Base-by-base conservation (phyloP, 2,888 invertebrate species). In the Galeopsomyia nigrocyanea region DNA sequence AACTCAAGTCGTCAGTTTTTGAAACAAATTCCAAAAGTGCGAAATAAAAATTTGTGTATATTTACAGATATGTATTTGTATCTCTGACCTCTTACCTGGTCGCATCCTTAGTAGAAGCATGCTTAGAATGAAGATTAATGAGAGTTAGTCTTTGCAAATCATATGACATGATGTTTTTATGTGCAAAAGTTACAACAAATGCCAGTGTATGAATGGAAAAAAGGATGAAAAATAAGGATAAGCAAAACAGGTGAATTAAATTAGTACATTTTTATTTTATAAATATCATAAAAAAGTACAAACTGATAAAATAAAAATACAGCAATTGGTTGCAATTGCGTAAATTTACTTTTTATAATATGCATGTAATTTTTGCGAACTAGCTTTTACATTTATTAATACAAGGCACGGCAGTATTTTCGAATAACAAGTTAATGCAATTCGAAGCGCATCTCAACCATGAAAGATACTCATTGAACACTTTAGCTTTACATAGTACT, bases 31-130 rank as follows among this genome's bases (percentile, higher is more conserved):
- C n/a, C 39, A 31, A 31, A 31, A 31, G 7, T 31, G 31, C 3
- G 7, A 31, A 31, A 31, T 7, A 31, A 31, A 31, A 7, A 5
- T 31, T 3, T 31, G 7, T 31, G 31, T 7, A 31, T 31, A 31
- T 5, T 31, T 31, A 31, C 31, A 31, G 31, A 7, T 31, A 31
- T 7, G 31, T 31, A 31, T 31, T 31, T 31, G n/a, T n/a, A n/a
- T n/a, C n/a, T 55, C 14, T 31, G 21, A 60, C 17, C 21, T 69
- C 75, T 80, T 79, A 78, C 78, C 79, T 79, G 21, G 68, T 69
- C 60, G 64, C 21, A 66, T 77, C 77, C 77, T 77, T 78, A 76
- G 60, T 75, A 78, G 80, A 77, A 61, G 79, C 80, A 82, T 82
- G 71, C 74, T 74, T 74, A 68, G 47, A 69, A 74, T 58, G 31